Evolutionary conservation across 2,113 vertebrate genomes (phyloP).

Genomic region (Leptosomus discolor): DNA sequence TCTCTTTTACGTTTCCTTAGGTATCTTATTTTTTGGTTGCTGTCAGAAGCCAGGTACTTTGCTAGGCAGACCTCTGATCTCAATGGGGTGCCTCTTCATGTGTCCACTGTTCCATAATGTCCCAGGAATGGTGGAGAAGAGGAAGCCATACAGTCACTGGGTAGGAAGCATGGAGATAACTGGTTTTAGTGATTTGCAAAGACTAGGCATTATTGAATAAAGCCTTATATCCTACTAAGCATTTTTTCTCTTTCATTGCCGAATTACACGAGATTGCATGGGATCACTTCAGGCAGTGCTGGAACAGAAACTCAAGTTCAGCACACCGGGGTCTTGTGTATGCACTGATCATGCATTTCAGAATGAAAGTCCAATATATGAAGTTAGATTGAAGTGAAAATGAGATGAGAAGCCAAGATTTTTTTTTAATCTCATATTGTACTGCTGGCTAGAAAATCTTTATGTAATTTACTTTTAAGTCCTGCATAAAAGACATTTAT

Average conservation of each 20-base stretch:
- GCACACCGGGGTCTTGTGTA: background rate
- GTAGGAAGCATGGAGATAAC: background rate
- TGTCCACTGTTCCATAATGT: fast-evolving
- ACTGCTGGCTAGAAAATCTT: background rate
- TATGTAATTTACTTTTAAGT: background rate
- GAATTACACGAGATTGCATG: background rate
- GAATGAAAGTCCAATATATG: background rate
- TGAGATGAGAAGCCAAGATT: background rate
- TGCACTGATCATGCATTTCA: background rate
- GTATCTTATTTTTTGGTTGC: background rate
- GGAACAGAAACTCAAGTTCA: background rate
- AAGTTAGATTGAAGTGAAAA: background rate
- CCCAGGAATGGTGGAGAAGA: background rate
- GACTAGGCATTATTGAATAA: background rate
- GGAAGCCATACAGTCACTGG: background rate
- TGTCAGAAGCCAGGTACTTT: background rate
- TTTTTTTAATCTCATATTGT: background rate
- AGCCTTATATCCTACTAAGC: background rate
- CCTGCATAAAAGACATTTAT: background rate
- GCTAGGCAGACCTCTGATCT: background rate
- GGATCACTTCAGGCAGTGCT: background rate
- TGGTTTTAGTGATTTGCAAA: background rate
- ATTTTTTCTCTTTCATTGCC: background rate
- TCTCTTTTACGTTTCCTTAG: background rate
- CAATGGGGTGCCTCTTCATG: background rate